Conservation (phyloP, 2,888 invertebrate species). For the Nomada lathburiana region DNA sequence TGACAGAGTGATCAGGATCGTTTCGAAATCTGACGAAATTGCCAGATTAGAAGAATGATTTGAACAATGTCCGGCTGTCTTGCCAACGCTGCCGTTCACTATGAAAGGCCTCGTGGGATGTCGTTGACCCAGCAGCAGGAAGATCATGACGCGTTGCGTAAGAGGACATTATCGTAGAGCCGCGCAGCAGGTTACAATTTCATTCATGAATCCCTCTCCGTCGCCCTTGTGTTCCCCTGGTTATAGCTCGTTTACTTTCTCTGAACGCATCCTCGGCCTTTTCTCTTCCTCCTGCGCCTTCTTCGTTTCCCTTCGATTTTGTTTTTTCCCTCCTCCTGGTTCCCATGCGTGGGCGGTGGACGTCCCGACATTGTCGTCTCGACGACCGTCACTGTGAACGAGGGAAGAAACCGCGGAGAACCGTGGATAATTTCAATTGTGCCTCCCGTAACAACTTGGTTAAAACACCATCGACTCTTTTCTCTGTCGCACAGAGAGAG, state of each 20-base stretch:
- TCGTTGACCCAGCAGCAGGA: conserved; percentile 68
- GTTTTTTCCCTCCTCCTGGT: conserved; percentile 28
- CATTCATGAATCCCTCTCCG: conserved; percentile 77
- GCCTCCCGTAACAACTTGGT: conserved; percentile 78
- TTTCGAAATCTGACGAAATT: too few relatives aligned
- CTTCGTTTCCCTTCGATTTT: conserved; percentile 49
- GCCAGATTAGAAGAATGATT: neutral
- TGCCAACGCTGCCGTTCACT: conserved; percentile 10
- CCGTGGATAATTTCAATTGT: conserved; percentile 83
- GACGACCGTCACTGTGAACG: conserved; percentile 74
- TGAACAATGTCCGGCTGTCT: conserved; percentile 23
- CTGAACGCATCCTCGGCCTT: conserved; percentile 60
- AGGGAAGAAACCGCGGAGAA: conserved; percentile 44
- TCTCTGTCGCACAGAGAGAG: neutral
- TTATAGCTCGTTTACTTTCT: conserved; percentile 67
- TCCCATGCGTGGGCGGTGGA: conserved; percentile 48
- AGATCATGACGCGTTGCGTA: conserved; percentile 76
- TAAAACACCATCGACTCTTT: conserved; percentile 76
- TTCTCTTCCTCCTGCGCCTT: conserved; percentile 41
- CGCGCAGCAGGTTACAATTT: conserved; percentile 77
- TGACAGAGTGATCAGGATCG: neutral
- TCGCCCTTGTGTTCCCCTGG: conserved; percentile 63
- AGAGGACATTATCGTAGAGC: conserved; percentile 76
- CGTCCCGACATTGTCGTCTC: conserved; percentile 24
- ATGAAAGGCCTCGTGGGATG: conserved; percentile 52